These are phyloP conservation scores for Haliclona indistincta DNA, from an alignment of 37 sponge, comb jelly and placozoan genomes.

Conservation along the genomic window DNA sequence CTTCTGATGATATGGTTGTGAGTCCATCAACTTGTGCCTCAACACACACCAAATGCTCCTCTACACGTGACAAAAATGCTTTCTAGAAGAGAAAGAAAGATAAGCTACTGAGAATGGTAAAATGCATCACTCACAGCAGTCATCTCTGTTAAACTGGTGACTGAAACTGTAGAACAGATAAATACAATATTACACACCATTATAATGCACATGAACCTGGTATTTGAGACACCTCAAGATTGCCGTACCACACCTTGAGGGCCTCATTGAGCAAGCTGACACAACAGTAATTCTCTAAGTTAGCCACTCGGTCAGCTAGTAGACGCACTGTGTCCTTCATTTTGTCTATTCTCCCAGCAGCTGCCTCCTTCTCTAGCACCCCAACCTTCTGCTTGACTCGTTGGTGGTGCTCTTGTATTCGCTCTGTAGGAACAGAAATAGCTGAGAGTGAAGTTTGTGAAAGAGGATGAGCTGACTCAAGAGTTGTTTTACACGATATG, in stretches of 20 bases:
- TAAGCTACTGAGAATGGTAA: neutral
- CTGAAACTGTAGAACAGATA: neutral
- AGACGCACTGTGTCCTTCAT: neutral
- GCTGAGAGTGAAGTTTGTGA: neutral
- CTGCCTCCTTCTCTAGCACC: neutral
- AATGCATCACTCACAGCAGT: constrained; percentile 29
- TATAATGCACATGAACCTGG: neutral
- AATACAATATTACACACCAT: constrained; percentile 20
- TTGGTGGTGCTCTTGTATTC: constrained; percentile 2
- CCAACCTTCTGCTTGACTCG: constrained; percentile 7
- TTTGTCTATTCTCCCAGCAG: neutral
- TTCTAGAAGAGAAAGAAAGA: neutral
- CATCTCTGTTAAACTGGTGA: neutral
- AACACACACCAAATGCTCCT: constrained; percentile 49
- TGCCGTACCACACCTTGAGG: constrained; percentile 26
- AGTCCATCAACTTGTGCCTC: constrained; percentile 36
- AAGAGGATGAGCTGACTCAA: constrained; percentile 21
- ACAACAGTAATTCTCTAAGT: constrained; percentile 39
- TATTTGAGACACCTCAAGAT: neutral
- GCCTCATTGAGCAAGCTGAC: constrained; percentile 55
- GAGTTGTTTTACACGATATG: constrained; percentile 31
- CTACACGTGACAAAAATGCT: constrained; percentile 28
- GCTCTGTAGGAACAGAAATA: constrained; percentile 21
- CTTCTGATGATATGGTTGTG: neutral
- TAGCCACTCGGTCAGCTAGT: constrained; percentile 30